A percentile compares a stretch with the other conserved stretches of the same genome.
Conservation (phyloP, 2,113 vertebrate genomes). For the Atractosteus spatula region DNA sequence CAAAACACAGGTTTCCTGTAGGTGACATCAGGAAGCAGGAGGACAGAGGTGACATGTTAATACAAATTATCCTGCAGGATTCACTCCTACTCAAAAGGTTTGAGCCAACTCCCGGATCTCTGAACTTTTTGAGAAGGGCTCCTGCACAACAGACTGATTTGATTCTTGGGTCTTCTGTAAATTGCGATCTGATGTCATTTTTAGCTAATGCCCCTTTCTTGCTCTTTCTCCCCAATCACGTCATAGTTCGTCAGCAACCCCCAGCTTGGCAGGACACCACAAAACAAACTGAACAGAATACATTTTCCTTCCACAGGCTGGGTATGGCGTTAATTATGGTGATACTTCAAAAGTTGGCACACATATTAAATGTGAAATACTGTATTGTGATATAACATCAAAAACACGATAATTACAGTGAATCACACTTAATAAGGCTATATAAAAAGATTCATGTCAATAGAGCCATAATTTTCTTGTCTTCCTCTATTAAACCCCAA, state of each 20-base stretch:
- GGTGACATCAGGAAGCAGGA: neutral
- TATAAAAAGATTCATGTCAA: slow-evolving; percentile 64
- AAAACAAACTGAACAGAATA: slow-evolving; percentile 11
- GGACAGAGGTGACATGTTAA: too few relatives aligned
- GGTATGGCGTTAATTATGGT: slow-evolving; percentile 42
- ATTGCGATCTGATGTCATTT: too few relatives aligned
- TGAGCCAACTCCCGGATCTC: too few relatives aligned
- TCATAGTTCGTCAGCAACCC: too few relatives aligned
- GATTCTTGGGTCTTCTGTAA: too few relatives aligned
- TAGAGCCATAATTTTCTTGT: slow-evolving; percentile 59
- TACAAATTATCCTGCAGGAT: too few relatives aligned
- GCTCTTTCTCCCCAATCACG: too few relatives aligned
- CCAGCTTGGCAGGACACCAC: too few relatives aligned
- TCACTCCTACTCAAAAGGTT: too few relatives aligned
- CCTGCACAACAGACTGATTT: too few relatives aligned
- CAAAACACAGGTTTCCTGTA: neutral
- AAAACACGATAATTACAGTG: slow-evolving; percentile 59
- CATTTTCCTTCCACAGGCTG: slow-evolving; percentile 44
- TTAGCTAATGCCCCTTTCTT: too few relatives aligned
- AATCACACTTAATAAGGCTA: slow-evolving; percentile 55
- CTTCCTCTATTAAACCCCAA: slow-evolving; percentile 37
- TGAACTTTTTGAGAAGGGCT: too few relatives aligned
- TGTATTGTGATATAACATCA: slow-evolving; percentile 47
- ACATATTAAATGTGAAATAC: slow-evolving; percentile 53
- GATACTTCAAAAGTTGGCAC: slow-evolving; percentile 44